Conservation (phyloP, 2,888 invertebrate genomes). For the Ligdia adustata region DNA sequence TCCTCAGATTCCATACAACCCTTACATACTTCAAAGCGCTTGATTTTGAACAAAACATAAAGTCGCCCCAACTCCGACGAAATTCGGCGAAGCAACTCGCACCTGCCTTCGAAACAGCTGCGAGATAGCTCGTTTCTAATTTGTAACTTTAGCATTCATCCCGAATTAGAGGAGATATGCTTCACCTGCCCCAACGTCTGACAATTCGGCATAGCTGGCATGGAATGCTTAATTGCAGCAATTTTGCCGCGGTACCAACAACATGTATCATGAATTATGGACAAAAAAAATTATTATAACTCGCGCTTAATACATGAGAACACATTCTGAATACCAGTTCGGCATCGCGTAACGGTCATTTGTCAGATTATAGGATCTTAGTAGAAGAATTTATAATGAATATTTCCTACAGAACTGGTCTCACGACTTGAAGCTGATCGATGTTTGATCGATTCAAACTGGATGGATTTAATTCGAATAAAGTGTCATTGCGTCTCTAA, state of each 20-base stretch:
- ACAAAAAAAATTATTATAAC: neutral
- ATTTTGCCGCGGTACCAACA: slow-evolving; percentile 6
- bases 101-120: slow-evolving; percentile 56
- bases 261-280: neutral
- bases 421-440: no score
- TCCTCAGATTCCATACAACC: neutral
- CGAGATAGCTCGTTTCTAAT: slow-evolving; percentile 37
- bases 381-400: no score
- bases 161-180: slow-evolving; percentile 26
- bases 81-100: slow-evolving; percentile 55
- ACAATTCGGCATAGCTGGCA: slow-evolving; percentile 5
- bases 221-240: slow-evolving; percentile 10
- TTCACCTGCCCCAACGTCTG: slow-evolving; percentile 23
- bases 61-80: slow-evolving; percentile 24
- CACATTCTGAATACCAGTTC: neutral
- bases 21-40: neutral
- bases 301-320: neutral
- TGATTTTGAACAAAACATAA: slow-evolving; percentile 16
- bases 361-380: no score
- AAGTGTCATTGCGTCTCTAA: no score
- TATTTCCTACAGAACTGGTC: no score
- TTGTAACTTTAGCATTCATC: no score
- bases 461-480: no score
- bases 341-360: neutral
- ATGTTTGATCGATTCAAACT: no score